These are phyloP conservation scores for Pterocles gutturalis DNA, from an alignment of 2,113 vertebrate species.

Conservation along the genomic window DNA sequence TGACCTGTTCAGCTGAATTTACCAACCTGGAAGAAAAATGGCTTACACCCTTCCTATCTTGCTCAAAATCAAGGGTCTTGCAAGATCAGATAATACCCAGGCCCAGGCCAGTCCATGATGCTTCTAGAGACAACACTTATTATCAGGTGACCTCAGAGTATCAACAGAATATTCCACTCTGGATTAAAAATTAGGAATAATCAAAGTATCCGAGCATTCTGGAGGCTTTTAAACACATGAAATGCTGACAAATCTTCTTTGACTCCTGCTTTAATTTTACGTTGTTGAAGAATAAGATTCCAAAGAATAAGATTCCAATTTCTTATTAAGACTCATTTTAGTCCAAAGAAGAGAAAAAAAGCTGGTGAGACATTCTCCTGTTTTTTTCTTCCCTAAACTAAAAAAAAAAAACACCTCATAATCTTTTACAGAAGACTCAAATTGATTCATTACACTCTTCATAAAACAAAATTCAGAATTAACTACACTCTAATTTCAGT, in stretches of 20 bases:
- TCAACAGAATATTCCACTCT: not conserved
- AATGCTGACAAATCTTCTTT: not conserved
- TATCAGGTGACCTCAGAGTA: not conserved
- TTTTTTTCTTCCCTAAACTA: not conserved
- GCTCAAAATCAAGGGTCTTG: not conserved
- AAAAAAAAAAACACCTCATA: rapidly evolving
- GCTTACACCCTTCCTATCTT: not conserved
- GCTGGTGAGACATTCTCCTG: not conserved
- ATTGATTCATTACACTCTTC: not conserved
- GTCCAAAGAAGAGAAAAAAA: not conserved
- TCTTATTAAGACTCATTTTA: not conserved
- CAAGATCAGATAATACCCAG: not conserved
- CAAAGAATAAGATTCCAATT: not conserved
- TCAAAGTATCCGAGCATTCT: not conserved
- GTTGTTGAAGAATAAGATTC: not conserved
- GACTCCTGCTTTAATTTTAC: not conserved
- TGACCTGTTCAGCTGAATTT: not conserved
- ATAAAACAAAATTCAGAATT: not conserved
- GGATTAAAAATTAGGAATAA: not conserved
- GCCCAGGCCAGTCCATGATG: not conserved
- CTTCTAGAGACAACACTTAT: not conserved
- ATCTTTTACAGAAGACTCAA: not conserved
- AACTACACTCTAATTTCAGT: not conserved
- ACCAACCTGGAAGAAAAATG: not conserved
- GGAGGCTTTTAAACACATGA: not conserved